phyloP scores from a whole-genome alignment of 2,797 vertebrate species.

The Siniperca undulata region DNA sequence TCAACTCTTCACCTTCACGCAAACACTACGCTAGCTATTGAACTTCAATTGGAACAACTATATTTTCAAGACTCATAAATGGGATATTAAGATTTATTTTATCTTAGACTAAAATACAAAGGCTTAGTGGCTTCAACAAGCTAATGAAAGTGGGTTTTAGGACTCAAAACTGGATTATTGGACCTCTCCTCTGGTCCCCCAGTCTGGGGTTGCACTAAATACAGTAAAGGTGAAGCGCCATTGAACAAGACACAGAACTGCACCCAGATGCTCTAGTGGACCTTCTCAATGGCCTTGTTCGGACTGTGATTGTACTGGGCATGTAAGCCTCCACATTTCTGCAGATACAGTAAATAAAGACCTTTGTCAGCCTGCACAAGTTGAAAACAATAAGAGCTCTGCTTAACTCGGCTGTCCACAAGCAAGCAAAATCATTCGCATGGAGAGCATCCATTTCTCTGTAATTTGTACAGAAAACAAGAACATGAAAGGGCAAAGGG shows the following conservation, averaged over 20 bases:
- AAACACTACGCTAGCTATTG: not conserved
- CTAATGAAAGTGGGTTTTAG: not conserved
- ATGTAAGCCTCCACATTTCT: not conserved
- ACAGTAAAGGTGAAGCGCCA: not conserved
- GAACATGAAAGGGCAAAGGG: slow-evolving; percentile 44
- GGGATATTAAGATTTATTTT: not conserved
- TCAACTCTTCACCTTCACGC: not conserved
- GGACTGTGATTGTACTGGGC: not conserved
- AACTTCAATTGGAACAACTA: not conserved
- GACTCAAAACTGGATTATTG: not conserved
- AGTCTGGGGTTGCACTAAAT: not conserved
- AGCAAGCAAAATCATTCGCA: not conserved
- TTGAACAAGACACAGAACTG: not conserved
- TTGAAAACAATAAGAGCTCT: not conserved
- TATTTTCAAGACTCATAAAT: not conserved
- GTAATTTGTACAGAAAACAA: slow-evolving; percentile 28
- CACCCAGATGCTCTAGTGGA: not conserved
- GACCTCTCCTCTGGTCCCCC: not conserved
- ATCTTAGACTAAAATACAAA: not conserved
- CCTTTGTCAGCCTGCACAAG: not conserved
- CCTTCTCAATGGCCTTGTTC: not conserved
- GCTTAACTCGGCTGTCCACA: not conserved
- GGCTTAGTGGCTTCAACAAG: not conserved
- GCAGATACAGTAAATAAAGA: not conserved
- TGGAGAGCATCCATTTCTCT: slow-evolving; percentile 15